Evolutionary conservation across 2,888 invertebrate genomes (phyloP), one percentile per base, ranked within the genome.

Genomic region (Antitype chi): DNA sequence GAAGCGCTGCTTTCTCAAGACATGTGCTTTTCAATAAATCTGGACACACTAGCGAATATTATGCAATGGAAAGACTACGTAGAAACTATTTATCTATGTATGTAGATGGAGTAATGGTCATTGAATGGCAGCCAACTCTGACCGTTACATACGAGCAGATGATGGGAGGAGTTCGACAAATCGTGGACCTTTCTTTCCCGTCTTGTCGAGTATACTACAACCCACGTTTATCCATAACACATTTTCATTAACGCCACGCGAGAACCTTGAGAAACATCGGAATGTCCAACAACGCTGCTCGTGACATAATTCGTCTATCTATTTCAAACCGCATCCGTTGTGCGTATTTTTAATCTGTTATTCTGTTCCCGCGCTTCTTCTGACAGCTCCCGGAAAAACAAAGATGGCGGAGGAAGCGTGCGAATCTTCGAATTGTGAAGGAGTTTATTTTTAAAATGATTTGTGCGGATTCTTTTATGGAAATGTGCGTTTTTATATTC

Each of bases 231-330:
- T 28, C 55, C 78, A 81, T 70, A 85, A 85, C 74, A 74, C 57
- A 64, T 20, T 87, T 87, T 85, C 87, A 88, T 86, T 84, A 88
- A 85, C 85, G 74, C 82, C 23, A 64, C 76, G 55, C 62, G 71
- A 20, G 62, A 87, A 88, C 88, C 88, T 88, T 88, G 88, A 87
- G 82, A 74, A 28, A 71, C 81, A 80, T 84, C 15, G 87, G 88
- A 88, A 88, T 88, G 88, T 88, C 76, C 68, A 74, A 83, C 80
- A 74, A 79, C 68, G 70, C 28, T 60, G 74, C 52, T 90, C 91
- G 90, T 95, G 94, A 94, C 95, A 94, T 94, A 94, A 95, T 94
- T 93, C 89, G 89, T 93, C 94, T 95, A 95, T 93, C 94, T 95
- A 95, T 94, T 95, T 95, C 91, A 87, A 91, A 89, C 88, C 82